Evolutionary conservation across 2,888 invertebrate species (phyloP).

Genomic region (Protula sp.): DNA sequence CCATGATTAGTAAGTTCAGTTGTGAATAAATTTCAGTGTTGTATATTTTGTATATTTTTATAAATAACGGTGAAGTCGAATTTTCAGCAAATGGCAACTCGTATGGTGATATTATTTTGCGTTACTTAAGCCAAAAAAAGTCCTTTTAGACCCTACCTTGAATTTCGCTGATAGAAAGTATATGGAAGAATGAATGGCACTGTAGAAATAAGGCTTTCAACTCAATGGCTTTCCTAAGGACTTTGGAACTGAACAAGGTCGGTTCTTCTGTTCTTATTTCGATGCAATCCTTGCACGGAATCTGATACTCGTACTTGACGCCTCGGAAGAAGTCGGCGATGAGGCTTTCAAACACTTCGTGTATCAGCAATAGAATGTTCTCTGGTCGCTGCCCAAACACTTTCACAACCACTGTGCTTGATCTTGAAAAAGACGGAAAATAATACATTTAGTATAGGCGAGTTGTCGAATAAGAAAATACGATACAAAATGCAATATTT

Average conservation of each 20-base stretch:
- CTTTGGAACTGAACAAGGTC: constrained; percentile 27
- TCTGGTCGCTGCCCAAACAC: constrained; percentile 47
- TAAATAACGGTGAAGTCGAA: too few species aligned
- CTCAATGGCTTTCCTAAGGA: constrained; percentile 24
- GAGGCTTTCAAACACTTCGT: constrained; percentile 49
- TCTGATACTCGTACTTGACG: constrained; percentile 45
- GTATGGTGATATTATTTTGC: background rate
- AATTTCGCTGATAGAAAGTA: constrained; percentile 24
- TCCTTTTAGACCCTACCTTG: constrained; percentile 14
- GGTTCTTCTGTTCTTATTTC: constrained; percentile 20
- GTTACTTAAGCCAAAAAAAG: background rate
- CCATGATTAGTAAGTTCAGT: too few species aligned
- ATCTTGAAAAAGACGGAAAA: constrained; percentile 22
- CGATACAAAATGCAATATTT: too few species aligned
- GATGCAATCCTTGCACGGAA: constrained; percentile 49
- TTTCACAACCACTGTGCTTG: constrained; percentile 36
- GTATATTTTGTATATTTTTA: too few species aligned
- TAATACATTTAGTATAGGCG: background rate
- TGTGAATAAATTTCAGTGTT: too few species aligned
- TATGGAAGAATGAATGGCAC: constrained; percentile 29
- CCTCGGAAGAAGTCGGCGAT: constrained; percentile 49
- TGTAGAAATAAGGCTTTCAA: constrained; percentile 29
- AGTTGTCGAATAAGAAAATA: background rate
- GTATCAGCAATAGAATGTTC: constrained; percentile 49
- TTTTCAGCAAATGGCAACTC: too few species aligned